Evolutionary conservation across 2,113 vertebrate genomes (phyloP), one percentile per base, ranked within the genome.

Genomic region (Microcebus griseorufus): DNA sequence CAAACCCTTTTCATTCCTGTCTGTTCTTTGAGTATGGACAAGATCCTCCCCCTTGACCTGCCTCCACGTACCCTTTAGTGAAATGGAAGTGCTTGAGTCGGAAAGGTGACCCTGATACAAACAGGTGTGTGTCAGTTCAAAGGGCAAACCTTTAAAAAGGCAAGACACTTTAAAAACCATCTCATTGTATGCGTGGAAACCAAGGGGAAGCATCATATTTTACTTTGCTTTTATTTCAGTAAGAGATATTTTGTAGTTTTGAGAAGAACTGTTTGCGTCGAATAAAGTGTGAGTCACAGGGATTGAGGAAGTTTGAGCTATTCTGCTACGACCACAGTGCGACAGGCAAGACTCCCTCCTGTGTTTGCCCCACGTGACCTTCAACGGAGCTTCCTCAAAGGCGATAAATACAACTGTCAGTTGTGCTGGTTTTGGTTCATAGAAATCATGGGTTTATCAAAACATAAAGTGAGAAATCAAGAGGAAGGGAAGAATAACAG

Each of bases 51-150:
- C 25, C 14, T 86, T 37, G 16, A 25, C 12, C 9, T 37, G n/a
- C 17, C 39, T 92, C 55, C 9, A 22, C 0, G 11, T 7, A 22
- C n/a, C 42, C 42, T 55, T 32, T 32, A 55, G 72, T 73, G 39
- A 73, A 67, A 81, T 12, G 75, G 60, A 86, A 80, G 53, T n/a
- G 14, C 23, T n/a, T 53, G 73, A 58, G 34, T 83, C 65, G 42
- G 91, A 64, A 95, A 78, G n/a, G 32, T 34, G 73, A 96, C 88
- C 95, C 76, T 29, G 80, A 0, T 18, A 70, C 48, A 83, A 87
- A 95, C 8, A 89, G 64, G 37, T 39, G 78, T 86, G 76, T 89
- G 76, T 64, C 76, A 45, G 62, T 80, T 88, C 83, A 51, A 94
- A 95, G 65, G 85, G 16, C 23, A 96, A 84, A 60, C 48, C 20